Evolutionary conservation across 2,888 invertebrate species (phyloP).

Genomic region (Entomobrya proxima): DNA sequence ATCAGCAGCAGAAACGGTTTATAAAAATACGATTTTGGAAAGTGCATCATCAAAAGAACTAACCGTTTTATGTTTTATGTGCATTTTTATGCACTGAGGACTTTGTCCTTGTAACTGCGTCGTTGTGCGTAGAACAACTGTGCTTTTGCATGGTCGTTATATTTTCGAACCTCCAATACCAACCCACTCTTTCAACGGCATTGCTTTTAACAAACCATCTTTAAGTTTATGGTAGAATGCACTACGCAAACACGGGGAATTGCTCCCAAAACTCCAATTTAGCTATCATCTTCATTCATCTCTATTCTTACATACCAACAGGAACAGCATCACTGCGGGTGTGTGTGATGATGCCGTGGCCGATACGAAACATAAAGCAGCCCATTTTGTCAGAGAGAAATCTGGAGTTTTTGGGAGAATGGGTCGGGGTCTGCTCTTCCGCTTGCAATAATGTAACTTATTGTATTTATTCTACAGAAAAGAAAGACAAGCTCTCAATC

Average conservation of each 20-base stretch:
- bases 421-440: not conserved
- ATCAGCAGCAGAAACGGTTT: too few relatives aligned
- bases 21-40: too few relatives aligned
- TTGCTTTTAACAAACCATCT: slow-evolving; percentile 11
- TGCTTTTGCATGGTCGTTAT: too few relatives aligned
- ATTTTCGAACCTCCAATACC: too few relatives aligned
- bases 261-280: slow-evolving; percentile 64
- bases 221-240: slow-evolving; percentile 4
- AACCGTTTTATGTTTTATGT: too few relatives aligned
- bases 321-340: not conserved
- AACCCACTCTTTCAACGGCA: not conserved
- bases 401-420: not conserved
- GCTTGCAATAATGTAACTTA: not conserved
- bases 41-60: too few relatives aligned
- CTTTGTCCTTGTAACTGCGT: too few relatives aligned
- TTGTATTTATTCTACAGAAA: slow-evolving; percentile 6
- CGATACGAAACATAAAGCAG: not conserved
- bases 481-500: slow-evolving; percentile 42
- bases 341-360: not conserved
- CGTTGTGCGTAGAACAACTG: too few relatives aligned
- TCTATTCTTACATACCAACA: not conserved
- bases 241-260: slow-evolving; percentile 52
- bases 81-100: too few relatives aligned
- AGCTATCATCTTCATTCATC: slow-evolving; percentile 47
- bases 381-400: not conserved